Conservation (phyloP, 2,113 vertebrate genomes). For the Solenodon paradoxus region DNA sequence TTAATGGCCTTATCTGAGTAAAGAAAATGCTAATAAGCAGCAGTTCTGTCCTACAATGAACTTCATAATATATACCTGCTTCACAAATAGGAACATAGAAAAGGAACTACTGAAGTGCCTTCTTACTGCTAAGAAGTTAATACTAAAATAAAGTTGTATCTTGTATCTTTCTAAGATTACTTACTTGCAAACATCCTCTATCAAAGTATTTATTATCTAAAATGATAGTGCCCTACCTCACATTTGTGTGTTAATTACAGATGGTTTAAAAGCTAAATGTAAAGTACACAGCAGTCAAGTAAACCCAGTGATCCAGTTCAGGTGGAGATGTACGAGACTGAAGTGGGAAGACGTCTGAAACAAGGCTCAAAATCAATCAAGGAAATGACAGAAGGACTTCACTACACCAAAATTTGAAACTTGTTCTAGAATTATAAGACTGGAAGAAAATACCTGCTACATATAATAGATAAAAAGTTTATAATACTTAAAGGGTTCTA, state of each 20-base stretch:
- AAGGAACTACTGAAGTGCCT: background rate
- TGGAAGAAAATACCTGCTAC: background rate
- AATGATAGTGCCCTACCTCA: background rate
- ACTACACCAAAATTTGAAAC: slow-evolving; percentile 2
- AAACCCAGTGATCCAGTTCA: too few species aligned
- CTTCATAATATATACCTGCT: background rate
- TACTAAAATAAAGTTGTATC: background rate
- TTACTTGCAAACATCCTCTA: slow-evolving; percentile 28
- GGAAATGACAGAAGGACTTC: background rate
- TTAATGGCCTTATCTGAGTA: slow-evolving; percentile 11
- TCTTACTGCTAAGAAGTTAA: too few species aligned
- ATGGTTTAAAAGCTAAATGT: background rate
- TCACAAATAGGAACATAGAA: slow-evolving; percentile 9
- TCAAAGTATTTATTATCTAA: slow-evolving; percentile 13
- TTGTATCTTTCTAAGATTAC: slow-evolving; percentile 33
- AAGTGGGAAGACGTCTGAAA: background rate
- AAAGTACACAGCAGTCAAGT: too few species aligned
- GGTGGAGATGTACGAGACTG: background rate
- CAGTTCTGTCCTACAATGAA: background rate
- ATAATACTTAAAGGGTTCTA: background rate
- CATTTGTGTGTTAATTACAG: background rate
- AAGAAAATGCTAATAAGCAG: background rate
- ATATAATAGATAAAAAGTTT: background rate
- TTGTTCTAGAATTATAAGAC: slow-evolving; percentile 3
- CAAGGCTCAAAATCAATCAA: slow-evolving; percentile 24